Evolutionary conservation across 2,888 invertebrate genomes (phyloP), one percentile per base, ranked within the genome.

Genomic region (Rhaphigaster nebulosa): DNA sequence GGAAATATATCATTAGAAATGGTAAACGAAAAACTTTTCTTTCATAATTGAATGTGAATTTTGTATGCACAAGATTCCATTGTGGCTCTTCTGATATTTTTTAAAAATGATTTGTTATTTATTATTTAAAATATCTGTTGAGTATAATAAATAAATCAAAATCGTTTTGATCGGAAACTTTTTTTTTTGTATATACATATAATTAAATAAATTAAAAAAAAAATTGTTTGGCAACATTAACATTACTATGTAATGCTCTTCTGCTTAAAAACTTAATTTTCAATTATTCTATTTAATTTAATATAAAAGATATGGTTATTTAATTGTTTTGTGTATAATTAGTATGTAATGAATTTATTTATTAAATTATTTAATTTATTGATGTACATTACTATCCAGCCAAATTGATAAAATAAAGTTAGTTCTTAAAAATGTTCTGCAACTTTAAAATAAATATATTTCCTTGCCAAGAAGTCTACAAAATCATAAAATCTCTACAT

Each of bases 1-100:
- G 90, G 76, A 89, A 50, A 89, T 89, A 76, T 89, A 89, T 20
- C 38, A 38, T 38, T 76, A 76, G 38, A 8, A 76, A 34, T 70
- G 2, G 29, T 70, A 38, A 38, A 76, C 20, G 4, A 76, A 76
- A 76, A 76, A 4, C 20, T 34, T 29, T 70, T 18, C 29, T 29
- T 18, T 29, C 0, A 65, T 65, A 65, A 65, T 34, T 34, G 0
- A 65, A 65, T 65, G 13, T 65, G 18, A 65, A 29, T 65, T 65
- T 29, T 5, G 6, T 23, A 29, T 18, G 4, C 12, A 13, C 60
- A n/a, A n/a, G 60, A 60, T 29, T 60, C n/a, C 13, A 12, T n/a
- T 12, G n/a, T 12, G 29, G 29, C n/a, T 60, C 1, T 26, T 26
- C 26, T 26, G 26, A 56, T 26, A 45, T 45, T 56, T 1, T 56